A percentile compares a stretch with the other conserved stretches of the same genome.
Evolutionary conservation across 2,888 invertebrate genomes (phyloP).

Genomic region (Deilephila porcellus): DNA sequence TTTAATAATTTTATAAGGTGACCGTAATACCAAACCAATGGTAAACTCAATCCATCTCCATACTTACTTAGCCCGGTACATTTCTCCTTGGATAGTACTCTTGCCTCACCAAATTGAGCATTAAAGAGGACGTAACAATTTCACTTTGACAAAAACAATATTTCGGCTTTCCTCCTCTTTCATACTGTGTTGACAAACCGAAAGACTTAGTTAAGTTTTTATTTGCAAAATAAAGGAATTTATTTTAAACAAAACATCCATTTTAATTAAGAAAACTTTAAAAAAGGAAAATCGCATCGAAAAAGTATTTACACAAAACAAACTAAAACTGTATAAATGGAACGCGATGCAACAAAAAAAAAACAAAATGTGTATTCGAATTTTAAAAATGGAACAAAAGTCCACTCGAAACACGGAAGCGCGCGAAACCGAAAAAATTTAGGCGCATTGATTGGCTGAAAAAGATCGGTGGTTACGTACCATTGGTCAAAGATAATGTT

Average conservation of each 20-base stretch:
- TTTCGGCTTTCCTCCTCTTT: slow-evolving; percentile 35
- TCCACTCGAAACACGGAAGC: slow-evolving; percentile 61
- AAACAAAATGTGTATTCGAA: slow-evolving; percentile 34
- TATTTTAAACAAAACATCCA: background rate
- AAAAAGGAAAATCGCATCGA: slow-evolving; percentile 24
- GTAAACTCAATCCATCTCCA: slow-evolving; percentile 42
- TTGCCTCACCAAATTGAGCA: slow-evolving; percentile 59
- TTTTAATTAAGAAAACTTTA: background rate
- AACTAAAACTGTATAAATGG: slow-evolving; percentile 37
- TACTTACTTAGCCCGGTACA: slow-evolving; percentile 41
- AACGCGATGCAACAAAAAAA: slow-evolving; percentile 36
- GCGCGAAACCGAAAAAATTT: slow-evolving; percentile 62
- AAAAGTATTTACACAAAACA: slow-evolving; percentile 32
- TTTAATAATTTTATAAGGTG: too few relatives aligned
- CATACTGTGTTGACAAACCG: slow-evolving; percentile 21
- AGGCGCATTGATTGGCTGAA: slow-evolving; percentile 74
- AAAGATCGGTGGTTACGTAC: slow-evolving; percentile 69
- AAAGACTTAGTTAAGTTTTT: background rate
- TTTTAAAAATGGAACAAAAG: slow-evolving; percentile 54
- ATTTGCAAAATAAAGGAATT: background rate
- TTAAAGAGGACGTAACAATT: slow-evolving; percentile 55
- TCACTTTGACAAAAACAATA: slow-evolving; percentile 52
- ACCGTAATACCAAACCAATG: background rate
- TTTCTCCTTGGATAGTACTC: slow-evolving; percentile 36
- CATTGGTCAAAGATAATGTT: slow-evolving; percentile 84